Conservation (phyloP, 37 sponge, comb jelly and placozoan genomes). For the Sycon ciliatum region DNA sequence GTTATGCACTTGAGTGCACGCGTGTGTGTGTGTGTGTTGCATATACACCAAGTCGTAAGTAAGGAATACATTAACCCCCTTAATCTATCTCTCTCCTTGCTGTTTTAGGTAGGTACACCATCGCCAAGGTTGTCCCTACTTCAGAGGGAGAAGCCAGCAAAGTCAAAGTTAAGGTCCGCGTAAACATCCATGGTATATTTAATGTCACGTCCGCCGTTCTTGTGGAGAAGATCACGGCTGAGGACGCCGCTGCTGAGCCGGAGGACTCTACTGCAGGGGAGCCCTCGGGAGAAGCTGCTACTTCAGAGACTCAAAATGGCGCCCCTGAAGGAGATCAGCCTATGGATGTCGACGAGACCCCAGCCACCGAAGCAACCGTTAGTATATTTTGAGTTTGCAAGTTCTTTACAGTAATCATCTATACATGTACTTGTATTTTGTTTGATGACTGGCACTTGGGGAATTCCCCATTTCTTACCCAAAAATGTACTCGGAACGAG, state of each 20-base stretch:
- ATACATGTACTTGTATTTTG: neutral
- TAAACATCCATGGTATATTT: constrained; percentile 84
- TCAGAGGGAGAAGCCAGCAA: constrained; percentile 68
- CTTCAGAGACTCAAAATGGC: neutral
- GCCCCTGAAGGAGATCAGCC: neutral
- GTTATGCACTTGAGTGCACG: too few relatives aligned
- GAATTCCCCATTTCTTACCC: too few relatives aligned
- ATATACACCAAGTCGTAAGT: neutral
- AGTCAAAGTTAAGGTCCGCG: constrained; percentile 83
- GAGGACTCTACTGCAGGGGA: neutral
- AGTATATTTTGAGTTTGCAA: too few relatives aligned
- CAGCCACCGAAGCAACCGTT: neutral
- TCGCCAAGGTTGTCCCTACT: constrained; percentile 69
- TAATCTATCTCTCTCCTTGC: neutral
- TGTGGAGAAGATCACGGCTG: constrained; percentile 46
- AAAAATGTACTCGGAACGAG: too few relatives aligned
- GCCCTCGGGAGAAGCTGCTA: neutral
- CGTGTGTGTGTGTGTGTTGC: too few relatives aligned
- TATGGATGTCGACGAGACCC: neutral
- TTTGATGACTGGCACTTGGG: neutral
- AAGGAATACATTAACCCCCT: neutral
- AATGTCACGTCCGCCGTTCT: constrained; percentile 53
- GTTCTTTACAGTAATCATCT: too few relatives aligned
- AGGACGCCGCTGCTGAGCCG: neutral
- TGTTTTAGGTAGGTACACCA: constrained; percentile 52